Evolutionary conservation across 2,797 vertebrate species (phyloP).

Genomic region (Carcharodon carcharias): DNA sequence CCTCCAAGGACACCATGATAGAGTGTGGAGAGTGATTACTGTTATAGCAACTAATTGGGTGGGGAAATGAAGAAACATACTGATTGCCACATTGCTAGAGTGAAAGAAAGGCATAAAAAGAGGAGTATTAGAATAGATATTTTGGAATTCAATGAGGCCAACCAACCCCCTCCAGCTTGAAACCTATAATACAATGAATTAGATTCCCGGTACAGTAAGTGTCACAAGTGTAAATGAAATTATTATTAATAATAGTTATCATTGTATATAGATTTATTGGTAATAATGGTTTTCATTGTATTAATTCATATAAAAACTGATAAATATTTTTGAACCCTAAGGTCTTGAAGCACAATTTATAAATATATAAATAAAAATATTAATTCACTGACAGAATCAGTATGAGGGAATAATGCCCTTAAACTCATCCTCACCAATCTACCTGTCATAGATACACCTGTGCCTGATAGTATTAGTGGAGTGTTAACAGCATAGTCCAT

Average conservation of each 20-base stretch:
- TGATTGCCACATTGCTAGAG: neutral
- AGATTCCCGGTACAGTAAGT: neutral
- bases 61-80: neutral
- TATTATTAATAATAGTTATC: neutral
- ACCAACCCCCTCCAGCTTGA: neutral
- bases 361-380: neutral
- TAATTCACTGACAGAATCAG: neutral
- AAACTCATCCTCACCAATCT: neutral
- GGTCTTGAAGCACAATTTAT: neutral
- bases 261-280: neutral
- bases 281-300: neutral
- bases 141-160: neutral
- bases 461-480: too few relatives aligned
- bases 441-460: too few relatives aligned
- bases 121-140: neutral
- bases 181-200: neutral
- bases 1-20: too few relatives aligned
- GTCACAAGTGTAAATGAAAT: neutral
- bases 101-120: neutral
- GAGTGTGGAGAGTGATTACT: neutral
- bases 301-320: neutral
- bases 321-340: neutral
- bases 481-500: too few relatives aligned
- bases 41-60: too few relatives aligned
- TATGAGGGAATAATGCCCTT: neutral